Conservation (phyloP, 2,113 vertebrate species). For the Butastur rufipennis region DNA sequence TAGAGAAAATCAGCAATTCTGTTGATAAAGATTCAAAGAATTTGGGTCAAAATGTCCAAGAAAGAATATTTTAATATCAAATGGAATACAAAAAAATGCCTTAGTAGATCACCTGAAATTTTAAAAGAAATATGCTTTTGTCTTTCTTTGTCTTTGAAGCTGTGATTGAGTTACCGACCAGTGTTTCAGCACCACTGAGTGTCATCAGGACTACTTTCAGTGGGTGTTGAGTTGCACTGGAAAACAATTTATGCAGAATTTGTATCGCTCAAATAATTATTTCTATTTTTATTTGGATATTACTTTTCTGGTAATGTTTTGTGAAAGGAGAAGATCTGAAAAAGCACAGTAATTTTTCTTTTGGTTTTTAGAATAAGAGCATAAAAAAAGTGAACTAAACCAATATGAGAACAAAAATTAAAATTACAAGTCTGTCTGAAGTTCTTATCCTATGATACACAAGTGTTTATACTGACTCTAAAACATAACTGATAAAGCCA, state of each 20-base stretch:
- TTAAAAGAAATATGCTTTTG: not conserved
- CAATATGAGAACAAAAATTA: slow-evolving; percentile 3
- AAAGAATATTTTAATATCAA: slow-evolving; percentile 40
- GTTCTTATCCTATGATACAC: slow-evolving; percentile 31
- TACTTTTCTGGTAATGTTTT: not conserved
- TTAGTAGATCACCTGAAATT: not conserved
- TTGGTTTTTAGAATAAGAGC: not conserved
- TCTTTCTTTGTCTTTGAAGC: slow-evolving; percentile 29
- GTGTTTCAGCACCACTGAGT: not conserved
- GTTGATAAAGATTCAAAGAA: slow-evolving; percentile 33
- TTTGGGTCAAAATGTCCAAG: slow-evolving; percentile 45
- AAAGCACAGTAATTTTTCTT: slow-evolving; percentile 6
- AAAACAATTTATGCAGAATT: not conserved
- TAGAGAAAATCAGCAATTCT: slow-evolving; percentile 28
- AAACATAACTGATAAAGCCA: slow-evolving; percentile 65
- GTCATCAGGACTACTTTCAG: not conserved
- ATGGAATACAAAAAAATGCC: slow-evolving; percentile 22
- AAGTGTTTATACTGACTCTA: slow-evolving; percentile 53
- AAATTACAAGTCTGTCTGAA: slow-evolving; percentile 16
- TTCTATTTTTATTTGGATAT: not conserved
- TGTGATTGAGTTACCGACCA: not conserved
- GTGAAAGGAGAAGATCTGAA: not conserved
- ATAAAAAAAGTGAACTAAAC: slow-evolving; percentile 1
- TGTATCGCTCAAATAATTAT: not conserved
- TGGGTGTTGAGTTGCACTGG: not conserved